A percentile compares a stretch with the other conserved stretches of the same genome.
phyloP scores from a whole-genome alignment of 2,888 invertebrate species.

The Hydroisotoma schaefferi region DNA sequence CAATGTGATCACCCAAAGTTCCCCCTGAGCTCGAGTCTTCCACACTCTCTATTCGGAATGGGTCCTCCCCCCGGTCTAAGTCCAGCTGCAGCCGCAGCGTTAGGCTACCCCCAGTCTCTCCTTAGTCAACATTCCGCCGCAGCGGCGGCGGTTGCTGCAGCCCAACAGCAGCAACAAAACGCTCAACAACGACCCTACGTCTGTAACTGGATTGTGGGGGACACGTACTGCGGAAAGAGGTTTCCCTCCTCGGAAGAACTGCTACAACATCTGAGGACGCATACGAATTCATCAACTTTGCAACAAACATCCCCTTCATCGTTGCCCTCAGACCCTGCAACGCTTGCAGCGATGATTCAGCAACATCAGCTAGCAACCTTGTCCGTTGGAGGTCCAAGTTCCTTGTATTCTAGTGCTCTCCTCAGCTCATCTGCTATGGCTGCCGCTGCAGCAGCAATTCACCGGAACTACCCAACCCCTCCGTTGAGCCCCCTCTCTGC shows the following conservation, averaged over 20 bases:
- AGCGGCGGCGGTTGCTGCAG: constrained; percentile 55
- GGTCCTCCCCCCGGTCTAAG: constrained; percentile 55
- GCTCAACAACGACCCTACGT: constrained; percentile 68
- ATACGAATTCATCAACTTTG: constrained; percentile 68
- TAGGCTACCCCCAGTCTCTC: constrained; percentile 50
- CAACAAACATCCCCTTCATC: constrained; percentile 46
- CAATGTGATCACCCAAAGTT: constrained; percentile 90
- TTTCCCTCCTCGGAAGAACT: constrained; percentile 91
- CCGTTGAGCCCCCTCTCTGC: constrained; percentile 82
- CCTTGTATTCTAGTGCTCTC: constrained; percentile 45
- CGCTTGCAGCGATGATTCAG: constrained; percentile 48
- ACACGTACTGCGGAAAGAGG: constrained; percentile 86
- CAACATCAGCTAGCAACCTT: constrained; percentile 74
- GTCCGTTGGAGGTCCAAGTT: constrained; percentile 64
- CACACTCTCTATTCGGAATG: constrained; percentile 26
- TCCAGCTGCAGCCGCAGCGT: constrained; percentile 37
- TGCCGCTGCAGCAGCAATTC: constrained; percentile 48
- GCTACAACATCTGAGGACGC: constrained; percentile 85
- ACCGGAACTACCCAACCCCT: constrained; percentile 58
- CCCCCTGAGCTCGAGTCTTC: constrained; percentile 52
- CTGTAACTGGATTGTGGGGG: constrained; percentile 93
- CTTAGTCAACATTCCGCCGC: constrained; percentile 51
- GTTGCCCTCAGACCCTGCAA: constrained; percentile 24
- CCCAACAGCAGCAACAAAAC: constrained; percentile 53
- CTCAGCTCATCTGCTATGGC: constrained; percentile 34